Percentiles rank a stretch among this genome's conserved stretches.
Conservation (phyloP, 1,140 invertebrate genomes). For the Apolygus lucorum region DNA sequence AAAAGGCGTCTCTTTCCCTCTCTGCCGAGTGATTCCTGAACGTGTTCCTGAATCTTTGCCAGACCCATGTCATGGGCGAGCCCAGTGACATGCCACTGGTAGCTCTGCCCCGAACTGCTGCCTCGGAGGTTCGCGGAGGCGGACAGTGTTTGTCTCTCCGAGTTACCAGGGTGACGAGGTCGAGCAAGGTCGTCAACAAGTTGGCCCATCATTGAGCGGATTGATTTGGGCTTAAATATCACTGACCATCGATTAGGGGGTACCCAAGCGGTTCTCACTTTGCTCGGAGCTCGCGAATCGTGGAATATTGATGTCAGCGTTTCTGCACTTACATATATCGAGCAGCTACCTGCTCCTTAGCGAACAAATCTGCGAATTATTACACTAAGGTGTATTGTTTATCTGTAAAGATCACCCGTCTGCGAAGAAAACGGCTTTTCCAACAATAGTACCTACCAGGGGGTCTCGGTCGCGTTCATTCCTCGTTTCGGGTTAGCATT, state of each 20-base stretch:
- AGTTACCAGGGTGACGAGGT: background rate
- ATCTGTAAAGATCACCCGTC: too few relatives aligned
- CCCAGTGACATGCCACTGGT: constrained; percentile 22
- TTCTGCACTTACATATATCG: too few relatives aligned
- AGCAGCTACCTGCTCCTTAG: too few relatives aligned
- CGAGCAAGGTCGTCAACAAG: constrained; percentile 16
- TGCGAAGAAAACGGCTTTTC: too few relatives aligned
- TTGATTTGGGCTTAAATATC: constrained; percentile 11
- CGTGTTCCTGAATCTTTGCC: constrained; percentile 32
- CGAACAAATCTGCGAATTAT: too few relatives aligned
- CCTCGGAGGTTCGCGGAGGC: background rate
- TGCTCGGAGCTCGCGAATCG: too few relatives aligned
- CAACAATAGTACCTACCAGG: too few relatives aligned
- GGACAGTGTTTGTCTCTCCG: background rate
- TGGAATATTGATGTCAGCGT: too few relatives aligned
- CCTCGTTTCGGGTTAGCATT: too few relatives aligned
- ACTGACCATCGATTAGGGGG: constrained; percentile 8
- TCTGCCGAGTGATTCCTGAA: constrained; percentile 23
- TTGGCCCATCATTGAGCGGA: constrained; percentile 13
- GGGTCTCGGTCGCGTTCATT: too few relatives aligned
- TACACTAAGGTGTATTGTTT: too few relatives aligned
- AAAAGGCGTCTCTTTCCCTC: constrained; percentile 15
- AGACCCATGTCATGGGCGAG: constrained; percentile 33
- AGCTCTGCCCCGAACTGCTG: background rate
- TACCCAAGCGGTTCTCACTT: too few relatives aligned